Base-by-base conservation (phyloP, 2,113 vertebrate genomes). In the Rhinopomastus cyanomelas region DNA sequence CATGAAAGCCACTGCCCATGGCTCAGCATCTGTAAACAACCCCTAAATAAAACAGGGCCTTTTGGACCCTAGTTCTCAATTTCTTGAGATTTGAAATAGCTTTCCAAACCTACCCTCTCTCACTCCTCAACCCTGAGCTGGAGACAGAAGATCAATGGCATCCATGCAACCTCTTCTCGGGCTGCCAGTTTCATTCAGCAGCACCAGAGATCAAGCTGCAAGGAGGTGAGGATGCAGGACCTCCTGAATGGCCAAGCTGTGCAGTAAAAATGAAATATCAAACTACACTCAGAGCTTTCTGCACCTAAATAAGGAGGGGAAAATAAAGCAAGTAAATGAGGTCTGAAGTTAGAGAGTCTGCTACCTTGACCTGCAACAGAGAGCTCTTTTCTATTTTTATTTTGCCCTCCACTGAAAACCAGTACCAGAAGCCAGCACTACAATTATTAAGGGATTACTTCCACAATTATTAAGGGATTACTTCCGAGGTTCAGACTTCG, bases 381-480 rank as follows among this genome's bases (percentile, higher is more conserved):
- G 6, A 0, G 6, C 9, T 59, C 17, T 68, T 16, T 57, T 65
- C 34, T 93, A 20, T 16, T 76, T 85, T 73, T 84, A 32, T 8
- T 36, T 72, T 82, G 59, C 30, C 56, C 62, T 79, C 61, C 53
- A 87, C 87, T 82, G 73, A 72, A 72, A 89, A 82, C 53, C 56
- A 64, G 67, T 51, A 82, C 82, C 90, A 82, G 61, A 80, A 71
- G 2, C 5, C 36, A 69, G 42, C 17, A 55, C 21, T 62, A 77
- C 61, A 76, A 85, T 71, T 87, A 78, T 71, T 89, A 92, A 87
- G 57, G 39, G 44, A 74, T 89, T 74, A 85, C 30, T 88, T 81
- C 36, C 0, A 77, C 61, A 76, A 85, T 71, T 87, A 78, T 71
- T 89, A 92, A 87, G 57, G 39, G 44, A 74, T 89, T 74, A 85